Conservation (phyloP, 2,113 vertebrate genomes). For the Oryzias melastigma region DNA sequence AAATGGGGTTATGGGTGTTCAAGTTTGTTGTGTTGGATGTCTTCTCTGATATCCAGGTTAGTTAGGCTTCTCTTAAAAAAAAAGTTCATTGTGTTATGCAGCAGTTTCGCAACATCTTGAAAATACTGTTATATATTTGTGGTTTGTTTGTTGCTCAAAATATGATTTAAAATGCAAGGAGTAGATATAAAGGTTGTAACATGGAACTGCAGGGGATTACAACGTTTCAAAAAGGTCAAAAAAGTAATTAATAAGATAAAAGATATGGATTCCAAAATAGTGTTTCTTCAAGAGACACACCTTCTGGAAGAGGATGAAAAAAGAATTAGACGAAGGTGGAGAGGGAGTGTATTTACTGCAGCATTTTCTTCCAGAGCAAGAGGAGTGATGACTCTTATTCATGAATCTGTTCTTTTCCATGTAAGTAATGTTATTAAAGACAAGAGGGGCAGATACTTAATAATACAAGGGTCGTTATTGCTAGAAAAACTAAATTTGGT, state of each 20-base stretch:
- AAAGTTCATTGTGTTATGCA: too few relatives aligned
- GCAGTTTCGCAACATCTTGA: too few relatives aligned
- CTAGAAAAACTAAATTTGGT: not conserved
- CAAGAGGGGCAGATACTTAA: not conserved
- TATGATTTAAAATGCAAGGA: not conserved
- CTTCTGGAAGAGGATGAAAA: not conserved
- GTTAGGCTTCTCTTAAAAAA: too few relatives aligned
- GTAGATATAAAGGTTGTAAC: not conserved
- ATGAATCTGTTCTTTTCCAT: slow-evolving; percentile 1
- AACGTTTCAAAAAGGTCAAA: not conserved
- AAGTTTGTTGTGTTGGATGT: not conserved
- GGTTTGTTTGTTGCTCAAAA: not conserved
- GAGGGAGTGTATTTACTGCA: not conserved
- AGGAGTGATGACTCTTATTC: slow-evolving; percentile 4
- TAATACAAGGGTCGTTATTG: not conserved
- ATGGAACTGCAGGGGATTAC: slow-evolving; percentile 2
- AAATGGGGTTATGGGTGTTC: not conserved
- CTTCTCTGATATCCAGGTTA: too few relatives aligned
- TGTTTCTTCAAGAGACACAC: not conserved
- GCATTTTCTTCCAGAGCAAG: slow-evolving; percentile 1
- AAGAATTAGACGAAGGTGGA: not conserved
- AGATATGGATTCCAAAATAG: not conserved
- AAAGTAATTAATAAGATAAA: not conserved
- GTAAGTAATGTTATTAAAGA: not conserved
- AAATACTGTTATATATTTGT: too few relatives aligned